phyloP scores from a whole-genome alignment of 2,113 vertebrate species.

The Oncorhynchus clarkii region DNA sequence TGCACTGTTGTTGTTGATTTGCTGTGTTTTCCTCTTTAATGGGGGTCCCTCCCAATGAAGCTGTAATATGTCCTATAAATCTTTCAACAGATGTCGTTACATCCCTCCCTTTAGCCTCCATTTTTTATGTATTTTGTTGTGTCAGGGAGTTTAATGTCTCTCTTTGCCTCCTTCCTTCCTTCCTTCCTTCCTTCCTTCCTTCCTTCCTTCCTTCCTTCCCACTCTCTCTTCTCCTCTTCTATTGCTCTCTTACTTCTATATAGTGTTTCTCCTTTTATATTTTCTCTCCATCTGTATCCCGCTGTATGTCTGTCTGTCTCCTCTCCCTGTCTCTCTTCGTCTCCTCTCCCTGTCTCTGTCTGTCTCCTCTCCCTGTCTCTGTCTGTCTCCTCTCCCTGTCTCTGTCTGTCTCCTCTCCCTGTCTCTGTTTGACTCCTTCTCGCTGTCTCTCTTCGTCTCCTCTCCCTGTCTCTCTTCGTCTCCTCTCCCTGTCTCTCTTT shows the following conservation, averaged over 20 bases:
- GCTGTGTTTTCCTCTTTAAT: background rate
- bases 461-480: too few relatives aligned
- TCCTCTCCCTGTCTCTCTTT: too few relatives aligned
- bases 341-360: too few relatives aligned
- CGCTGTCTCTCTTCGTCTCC: too few relatives aligned
- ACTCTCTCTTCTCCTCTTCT: background rate
- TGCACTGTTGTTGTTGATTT: background rate
- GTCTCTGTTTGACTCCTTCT: too few relatives aligned
- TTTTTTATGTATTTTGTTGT: background rate
- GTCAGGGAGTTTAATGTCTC: background rate
- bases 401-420: too few relatives aligned
- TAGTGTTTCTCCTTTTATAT: background rate
- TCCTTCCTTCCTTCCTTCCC: background rate
- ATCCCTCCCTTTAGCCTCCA: background rate
- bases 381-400: too few relatives aligned
- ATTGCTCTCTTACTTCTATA: background rate
- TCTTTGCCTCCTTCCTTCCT: background rate
- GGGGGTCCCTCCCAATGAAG: background rate
- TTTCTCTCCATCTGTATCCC: too few relatives aligned
- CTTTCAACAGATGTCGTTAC: background rate
- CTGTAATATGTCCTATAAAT: slow-evolving; percentile 1
- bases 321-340: too few relatives aligned
- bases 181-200: background rate
- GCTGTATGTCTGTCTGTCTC: too few relatives aligned
- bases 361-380: too few relatives aligned